Percentiles rank a stretch among this genome's conserved stretches.
phyloP scores from a whole-genome alignment of 2,113 vertebrate species.

The Prolemur simus region DNA sequence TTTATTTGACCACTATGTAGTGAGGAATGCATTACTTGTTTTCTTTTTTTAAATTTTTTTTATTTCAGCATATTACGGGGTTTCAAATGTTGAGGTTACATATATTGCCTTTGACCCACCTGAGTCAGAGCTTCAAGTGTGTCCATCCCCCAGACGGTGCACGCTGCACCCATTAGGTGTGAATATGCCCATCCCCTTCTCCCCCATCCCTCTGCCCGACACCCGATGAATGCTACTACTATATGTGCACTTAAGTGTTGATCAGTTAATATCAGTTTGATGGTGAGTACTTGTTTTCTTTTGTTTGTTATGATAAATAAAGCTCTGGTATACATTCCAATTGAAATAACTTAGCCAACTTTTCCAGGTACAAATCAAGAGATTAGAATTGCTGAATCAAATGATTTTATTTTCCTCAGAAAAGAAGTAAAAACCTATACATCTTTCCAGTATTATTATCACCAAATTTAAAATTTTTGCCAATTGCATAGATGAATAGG shows the following conservation, averaged over 20 bases:
- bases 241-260: too few relatives aligned
- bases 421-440: background rate
- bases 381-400: background rate
- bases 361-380: background rate
- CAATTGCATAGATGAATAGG: background rate
- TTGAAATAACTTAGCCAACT: background rate
- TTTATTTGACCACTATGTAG: background rate
- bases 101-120: too few relatives aligned
- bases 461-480: background rate
- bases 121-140: too few relatives aligned
- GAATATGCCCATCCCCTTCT: too few relatives aligned
- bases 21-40: background rate
- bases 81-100: too few relatives aligned
- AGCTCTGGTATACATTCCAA: background rate
- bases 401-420: background rate
- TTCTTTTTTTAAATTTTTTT: background rate
- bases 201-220: too few relatives aligned
- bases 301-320: background rate
- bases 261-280: too few relatives aligned
- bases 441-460: background rate
- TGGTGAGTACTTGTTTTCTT: background rate
- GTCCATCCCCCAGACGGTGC: too few relatives aligned
- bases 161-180: too few relatives aligned
- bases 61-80: too few relatives aligned
- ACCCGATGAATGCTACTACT: too few relatives aligned